Conservation (phyloP, 2,797 vertebrate species). For the Pangasius macronema region DNA sequence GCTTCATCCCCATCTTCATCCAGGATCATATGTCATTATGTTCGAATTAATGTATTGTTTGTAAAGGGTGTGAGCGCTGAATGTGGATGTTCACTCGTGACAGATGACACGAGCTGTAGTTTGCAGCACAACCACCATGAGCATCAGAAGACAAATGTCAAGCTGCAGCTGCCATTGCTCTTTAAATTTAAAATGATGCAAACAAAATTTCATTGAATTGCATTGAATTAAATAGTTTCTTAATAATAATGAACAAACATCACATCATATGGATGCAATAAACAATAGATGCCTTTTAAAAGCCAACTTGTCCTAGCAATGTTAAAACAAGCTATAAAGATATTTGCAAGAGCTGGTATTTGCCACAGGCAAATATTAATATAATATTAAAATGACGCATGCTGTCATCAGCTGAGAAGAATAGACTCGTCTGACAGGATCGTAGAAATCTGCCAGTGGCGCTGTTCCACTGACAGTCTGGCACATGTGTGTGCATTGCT, state of each 20-base stretch:
- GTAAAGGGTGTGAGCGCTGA: not conserved
- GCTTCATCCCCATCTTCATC: not conserved
- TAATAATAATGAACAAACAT: not conserved
- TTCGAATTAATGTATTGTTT: constrained; percentile 21
- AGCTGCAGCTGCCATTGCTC: not conserved
- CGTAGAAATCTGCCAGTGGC: constrained; percentile 13
- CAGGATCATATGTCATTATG: not conserved
- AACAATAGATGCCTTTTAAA: not conserved
- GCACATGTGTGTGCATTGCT: not conserved
- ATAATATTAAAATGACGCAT: constrained; percentile 37
- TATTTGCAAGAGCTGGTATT: constrained; percentile 1
- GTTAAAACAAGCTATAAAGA: constrained; percentile 15
- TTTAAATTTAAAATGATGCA: not conserved
- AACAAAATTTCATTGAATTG: not conserved
- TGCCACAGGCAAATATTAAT: constrained; percentile 21
- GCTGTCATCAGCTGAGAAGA: constrained; percentile 36
- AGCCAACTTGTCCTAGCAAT: not conserved
- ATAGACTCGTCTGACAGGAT: constrained; percentile 26
- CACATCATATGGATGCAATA: not conserved
- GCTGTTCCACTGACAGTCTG: constrained; percentile 7
- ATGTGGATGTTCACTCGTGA: not conserved
- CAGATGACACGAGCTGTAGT: not conserved
- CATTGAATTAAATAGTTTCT: not conserved
- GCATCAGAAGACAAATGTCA: not conserved
- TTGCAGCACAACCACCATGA: not conserved